phyloP scores from a whole-genome alignment of 2,113 vertebrate species.

The Columbina picui region DNA sequence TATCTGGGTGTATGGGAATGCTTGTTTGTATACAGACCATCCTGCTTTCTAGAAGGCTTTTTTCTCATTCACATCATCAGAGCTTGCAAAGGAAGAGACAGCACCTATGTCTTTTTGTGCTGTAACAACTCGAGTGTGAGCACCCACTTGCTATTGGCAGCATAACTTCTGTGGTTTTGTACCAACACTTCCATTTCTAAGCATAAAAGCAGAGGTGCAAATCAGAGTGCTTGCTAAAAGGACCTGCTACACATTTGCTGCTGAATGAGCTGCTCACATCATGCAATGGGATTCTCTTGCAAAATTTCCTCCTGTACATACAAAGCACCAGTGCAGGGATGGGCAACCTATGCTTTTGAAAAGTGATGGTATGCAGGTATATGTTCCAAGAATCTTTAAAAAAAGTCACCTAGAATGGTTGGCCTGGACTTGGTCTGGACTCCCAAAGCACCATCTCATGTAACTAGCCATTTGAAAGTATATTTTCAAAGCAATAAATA shows the following conservation, averaged over 20 bases:
- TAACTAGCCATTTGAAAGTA: neutral
- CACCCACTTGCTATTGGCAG: neutral
- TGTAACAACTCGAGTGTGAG: neutral
- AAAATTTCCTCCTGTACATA: neutral
- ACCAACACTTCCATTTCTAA: neutral
- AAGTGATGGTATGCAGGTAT: neutral
- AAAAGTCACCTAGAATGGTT: neutral
- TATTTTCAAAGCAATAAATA: neutral
- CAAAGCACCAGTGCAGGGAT: neutral
- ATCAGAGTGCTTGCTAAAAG: neutral
- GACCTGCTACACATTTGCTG: neutral
- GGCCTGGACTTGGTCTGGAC: neutral
- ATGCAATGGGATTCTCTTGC: neutral
- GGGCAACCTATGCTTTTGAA: neutral
- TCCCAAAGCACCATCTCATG: neutral
- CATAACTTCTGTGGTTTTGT: neutral
- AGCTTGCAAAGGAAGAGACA: neutral
- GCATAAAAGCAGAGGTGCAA: neutral
- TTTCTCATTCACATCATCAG: neutral
- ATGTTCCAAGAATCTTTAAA: neutral
- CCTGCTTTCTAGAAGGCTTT: neutral
- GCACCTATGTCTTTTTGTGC: neutral
- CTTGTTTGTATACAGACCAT: neutral
- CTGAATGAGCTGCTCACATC: neutral
- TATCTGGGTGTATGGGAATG: neutral